Evolutionary conservation across 2,113 vertebrate genomes (phyloP), one percentile per base, ranked within the genome.

Genomic region (Enhydra lutris): DNA sequence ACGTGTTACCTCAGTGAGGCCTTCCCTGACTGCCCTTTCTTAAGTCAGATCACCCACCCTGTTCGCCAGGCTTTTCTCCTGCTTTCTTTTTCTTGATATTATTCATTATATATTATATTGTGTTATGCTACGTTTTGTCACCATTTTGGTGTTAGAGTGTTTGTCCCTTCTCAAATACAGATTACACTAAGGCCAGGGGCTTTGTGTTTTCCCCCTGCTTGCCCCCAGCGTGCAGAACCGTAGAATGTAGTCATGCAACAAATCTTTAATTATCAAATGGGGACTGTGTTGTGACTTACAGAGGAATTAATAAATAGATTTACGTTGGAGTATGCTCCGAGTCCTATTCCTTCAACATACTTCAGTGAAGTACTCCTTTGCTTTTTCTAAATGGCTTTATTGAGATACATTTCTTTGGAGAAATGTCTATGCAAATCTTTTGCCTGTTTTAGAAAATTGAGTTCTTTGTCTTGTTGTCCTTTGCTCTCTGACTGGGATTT

Each of bases 371-470:
- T 94, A 59, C 79, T 67, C 29, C 31, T 94, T 87, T 80, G 50
- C 45, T 92, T 50, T 93, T 84, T 78, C 31, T 67, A 55, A 83
- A 83, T 9, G 63, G 67, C 80, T 76, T 90, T 83, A n/a, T 76
- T 83, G n/a, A 76, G 45, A 65, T 55, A n/a, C 63, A 52, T 90
- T 83, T 61, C 67, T 91, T 81, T 74, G 39, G 79, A 82, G 74
- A 92, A 93, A 80, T 85, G 6, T 84, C 50, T 95, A 1, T 76
- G 97, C 31, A 86, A 23, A 85, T 96, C 24, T 26, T 92, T 93
- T 96, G 83, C 55, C 65, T 39, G 12, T 93, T 96, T 95, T 12
- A 39, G 89, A 85, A 82, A 88, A 34, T 65, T 94, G 18, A 52
- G 18, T 90, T 83, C 45, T 73, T 82, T 85, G 31, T 89, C 57